Percentiles rank a stretch among this genome's conserved stretches.
phyloP scores from a whole-genome alignment of 2,888 invertebrate species.

The Pseudanteris insignis region DNA sequence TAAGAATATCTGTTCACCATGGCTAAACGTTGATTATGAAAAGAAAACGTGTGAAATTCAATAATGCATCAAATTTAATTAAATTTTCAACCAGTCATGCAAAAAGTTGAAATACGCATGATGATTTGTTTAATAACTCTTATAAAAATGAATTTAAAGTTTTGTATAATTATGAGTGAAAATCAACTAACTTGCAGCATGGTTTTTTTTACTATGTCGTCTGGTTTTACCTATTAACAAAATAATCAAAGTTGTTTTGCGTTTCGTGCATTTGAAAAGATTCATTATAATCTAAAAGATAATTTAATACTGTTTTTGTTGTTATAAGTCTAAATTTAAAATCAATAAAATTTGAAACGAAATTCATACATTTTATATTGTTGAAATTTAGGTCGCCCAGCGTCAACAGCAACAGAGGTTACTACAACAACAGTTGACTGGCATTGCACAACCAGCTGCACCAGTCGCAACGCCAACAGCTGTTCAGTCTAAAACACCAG shows the following conservation, averaged over 20 bases:
- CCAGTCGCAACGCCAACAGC: conserved; percentile 57
- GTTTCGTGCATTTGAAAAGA: conserved; percentile 3
- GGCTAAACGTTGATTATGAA: no score
- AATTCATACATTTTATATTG: no score
- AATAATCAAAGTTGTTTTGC: neutral
- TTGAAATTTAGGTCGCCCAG: conserved; percentile 78
- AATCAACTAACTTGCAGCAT: conserved; percentile 27
- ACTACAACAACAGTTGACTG: conserved; percentile 68
- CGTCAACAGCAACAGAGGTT: conserved; percentile 74
- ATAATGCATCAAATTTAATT: no score
- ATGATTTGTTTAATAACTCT: conserved; percentile 15
- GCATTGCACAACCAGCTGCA: conserved; percentile 54
- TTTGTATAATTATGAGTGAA: conserved; percentile 12
- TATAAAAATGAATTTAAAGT: neutral
- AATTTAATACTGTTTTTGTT: no score
- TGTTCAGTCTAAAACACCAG: conserved; percentile 52
- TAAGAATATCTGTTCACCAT: no score
- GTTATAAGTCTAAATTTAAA: no score
- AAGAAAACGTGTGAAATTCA: no score
- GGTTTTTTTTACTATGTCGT: conserved; percentile 23
- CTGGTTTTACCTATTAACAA: conserved; percentile 2
- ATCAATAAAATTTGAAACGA: no score
- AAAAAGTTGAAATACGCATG: conserved; percentile 24
- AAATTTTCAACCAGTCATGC: conserved; percentile 2
- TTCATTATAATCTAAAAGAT: no score